These are phyloP conservation scores for Callaeas wilsoni DNA, from an alignment of 2,113 vertebrate genomes.

Conservation along the genomic window DNA sequence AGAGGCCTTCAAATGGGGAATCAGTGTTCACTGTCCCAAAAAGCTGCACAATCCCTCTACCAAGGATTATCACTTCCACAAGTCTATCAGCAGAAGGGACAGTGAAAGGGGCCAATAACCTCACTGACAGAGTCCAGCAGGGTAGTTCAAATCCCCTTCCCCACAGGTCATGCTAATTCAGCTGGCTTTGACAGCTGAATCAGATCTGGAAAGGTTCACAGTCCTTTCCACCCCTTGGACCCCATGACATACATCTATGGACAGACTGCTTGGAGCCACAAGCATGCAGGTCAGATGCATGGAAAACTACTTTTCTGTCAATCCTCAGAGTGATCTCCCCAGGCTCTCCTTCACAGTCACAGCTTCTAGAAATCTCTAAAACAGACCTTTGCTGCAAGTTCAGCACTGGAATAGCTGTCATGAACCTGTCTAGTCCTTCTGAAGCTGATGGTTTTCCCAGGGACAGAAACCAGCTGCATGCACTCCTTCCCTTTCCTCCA, in stretches of 20 bases:
- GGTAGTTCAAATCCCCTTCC: neutral
- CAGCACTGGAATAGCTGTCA: neutral
- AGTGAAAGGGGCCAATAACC: neutral
- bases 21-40: neutral
- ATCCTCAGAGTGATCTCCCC: rapidly evolving
- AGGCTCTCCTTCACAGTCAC: neutral
- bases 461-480: neutral
- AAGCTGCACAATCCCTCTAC: neutral
- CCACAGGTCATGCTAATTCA: neutral
- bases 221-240: neutral
- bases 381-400: neutral
- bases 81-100: neutral
- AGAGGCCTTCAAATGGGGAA: neutral
- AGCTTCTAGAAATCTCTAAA: neutral
- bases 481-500: neutral
- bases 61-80: neutral
- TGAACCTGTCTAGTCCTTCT: neutral
- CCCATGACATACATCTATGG: neutral
- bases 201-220: neutral
- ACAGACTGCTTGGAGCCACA: neutral
- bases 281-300: neutral
- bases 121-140: neutral
- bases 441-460: neutral
- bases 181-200: neutral
- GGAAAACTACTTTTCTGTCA: neutral